Evolutionary conservation across 1,140 invertebrate genomes (phyloP), one percentile per base, ranked within the genome.

Genomic region (Drosophila parabipectinata): DNA sequence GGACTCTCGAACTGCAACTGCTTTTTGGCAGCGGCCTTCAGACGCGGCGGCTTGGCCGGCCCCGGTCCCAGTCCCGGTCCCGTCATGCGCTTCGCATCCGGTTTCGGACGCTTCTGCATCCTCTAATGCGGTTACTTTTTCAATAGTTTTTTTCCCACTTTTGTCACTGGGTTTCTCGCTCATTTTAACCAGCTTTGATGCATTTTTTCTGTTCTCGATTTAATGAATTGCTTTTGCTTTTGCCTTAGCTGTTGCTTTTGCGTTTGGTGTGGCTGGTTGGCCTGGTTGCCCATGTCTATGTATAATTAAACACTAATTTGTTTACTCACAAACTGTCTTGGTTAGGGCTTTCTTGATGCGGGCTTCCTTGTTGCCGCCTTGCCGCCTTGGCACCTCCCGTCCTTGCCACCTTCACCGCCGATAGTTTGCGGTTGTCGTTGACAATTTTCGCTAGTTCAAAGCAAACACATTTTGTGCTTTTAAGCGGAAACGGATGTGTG

Each of bases 261-360:
- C 9, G 28, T 39, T 47, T 44, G 50, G 39, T 54, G 51, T 34
- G 54, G 45, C 24, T 64, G 34, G 30, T 30, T 45, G 57, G 50
- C 51, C 50, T 34, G 18, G 15, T n/a, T 72, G 59, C 41, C 47
- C 41, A 34, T 26, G 48, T 57, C 59, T 78, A 87, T 87, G 58
- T 87, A 78, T 85, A 87, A 85, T 85, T 85, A 81, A 87, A 80
- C 54, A 66, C 82, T 87, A 85, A 85, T 85, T 85, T 85, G 82
- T 85, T 85, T 81, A 82, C 82, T 66, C 62, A 64, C 54, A 41
- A 44, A 60, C 50, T 64, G 37, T 59, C 77, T 73, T 59, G 59
- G 32, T 67, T 79, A 60, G 66, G 64, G 72, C 59, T 50, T 30
- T 45, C 45, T 37, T 24, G 63, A 69, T 69, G 66, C 66, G 66